These are phyloP conservation scores for Aphrophora alni DNA, from an alignment of 2,888 invertebrate genomes.

Conservation along the genomic window DNA sequence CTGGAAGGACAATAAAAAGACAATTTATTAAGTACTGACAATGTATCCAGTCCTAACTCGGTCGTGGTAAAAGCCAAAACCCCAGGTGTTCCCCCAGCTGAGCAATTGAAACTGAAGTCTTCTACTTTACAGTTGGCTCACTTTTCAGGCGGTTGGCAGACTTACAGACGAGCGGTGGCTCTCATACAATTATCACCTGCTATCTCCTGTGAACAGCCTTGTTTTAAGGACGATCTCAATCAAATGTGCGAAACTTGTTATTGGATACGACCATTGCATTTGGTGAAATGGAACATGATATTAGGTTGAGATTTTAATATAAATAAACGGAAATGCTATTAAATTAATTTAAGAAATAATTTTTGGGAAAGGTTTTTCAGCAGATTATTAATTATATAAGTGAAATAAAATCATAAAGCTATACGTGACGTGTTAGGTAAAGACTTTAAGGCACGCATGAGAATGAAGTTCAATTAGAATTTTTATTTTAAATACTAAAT, in stretches of 20 bases:
- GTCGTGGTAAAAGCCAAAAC: too few species aligned
- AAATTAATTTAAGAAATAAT: too few species aligned
- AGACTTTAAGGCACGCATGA: too few species aligned
- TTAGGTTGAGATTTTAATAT: too few species aligned
- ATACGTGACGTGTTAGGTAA: too few species aligned
- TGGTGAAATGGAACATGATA: neutral
- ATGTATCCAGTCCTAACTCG: neutral
- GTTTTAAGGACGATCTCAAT: neutral
- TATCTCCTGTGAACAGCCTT: neutral
- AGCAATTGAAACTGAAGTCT: constrained; percentile 4
- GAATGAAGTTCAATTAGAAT: too few species aligned
- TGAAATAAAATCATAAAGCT: too few species aligned
- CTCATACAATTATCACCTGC: constrained; percentile 2
- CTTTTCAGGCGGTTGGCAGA: neutral
- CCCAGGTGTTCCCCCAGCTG: neutral
- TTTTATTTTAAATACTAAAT: too few species aligned
- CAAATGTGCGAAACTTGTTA: neutral
- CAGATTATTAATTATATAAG: too few species aligned
- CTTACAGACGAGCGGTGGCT: neutral
- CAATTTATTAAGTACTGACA: neutral
- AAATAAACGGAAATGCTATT: too few species aligned
- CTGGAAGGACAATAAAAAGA: neutral
- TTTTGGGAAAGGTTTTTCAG: too few species aligned
- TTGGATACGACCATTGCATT: neutral
- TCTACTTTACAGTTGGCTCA: constrained; percentile 1